These are phyloP conservation scores for Brachionus asplanchnoidis DNA, from an alignment of 1,140 invertebrate genomes.

Conservation along the genomic window DNA sequence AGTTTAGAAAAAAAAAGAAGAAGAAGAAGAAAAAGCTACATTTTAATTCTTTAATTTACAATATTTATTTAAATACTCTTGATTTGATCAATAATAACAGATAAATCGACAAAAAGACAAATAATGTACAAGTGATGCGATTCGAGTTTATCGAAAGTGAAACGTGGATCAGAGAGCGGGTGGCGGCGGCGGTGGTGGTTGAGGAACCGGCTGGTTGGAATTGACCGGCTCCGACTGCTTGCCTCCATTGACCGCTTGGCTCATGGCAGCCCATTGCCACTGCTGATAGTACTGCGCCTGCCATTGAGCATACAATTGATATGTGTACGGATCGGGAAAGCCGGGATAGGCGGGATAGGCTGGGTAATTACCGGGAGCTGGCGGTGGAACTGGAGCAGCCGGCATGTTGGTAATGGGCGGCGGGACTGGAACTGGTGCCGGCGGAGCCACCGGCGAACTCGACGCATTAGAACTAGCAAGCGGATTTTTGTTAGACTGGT, in stretches of 20 bases:
- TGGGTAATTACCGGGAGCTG: neutral
- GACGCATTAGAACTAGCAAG: neutral
- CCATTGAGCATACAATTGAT: constrained; percentile 15
- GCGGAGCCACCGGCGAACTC: neutral
- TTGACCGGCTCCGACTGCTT: neutral
- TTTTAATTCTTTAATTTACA: neutral
- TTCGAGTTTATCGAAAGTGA: constrained; percentile 3
- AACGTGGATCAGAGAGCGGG: neutral
- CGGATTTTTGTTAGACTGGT: constrained; percentile 4
- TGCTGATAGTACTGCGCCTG: constrained; percentile 29
- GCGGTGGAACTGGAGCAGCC: neutral
- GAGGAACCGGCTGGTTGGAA: neutral
- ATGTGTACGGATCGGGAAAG: neutral
- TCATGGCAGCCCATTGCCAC: constrained; percentile 7
- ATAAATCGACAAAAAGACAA: neutral
- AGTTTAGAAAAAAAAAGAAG: neutral
- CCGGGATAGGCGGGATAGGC: neutral
- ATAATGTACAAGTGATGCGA: neutral
- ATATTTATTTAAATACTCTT: neutral
- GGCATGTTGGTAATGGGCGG: neutral
- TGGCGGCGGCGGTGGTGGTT: neutral
- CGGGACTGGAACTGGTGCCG: neutral
- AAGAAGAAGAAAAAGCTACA: neutral
- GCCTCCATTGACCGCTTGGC: neutral
- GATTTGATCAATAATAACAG: neutral